Percentiles rank a stretch among this genome's conserved stretches.
Conservation (phyloP, 2,113 vertebrate genomes). For the Prionailurus viverrinus region DNA sequence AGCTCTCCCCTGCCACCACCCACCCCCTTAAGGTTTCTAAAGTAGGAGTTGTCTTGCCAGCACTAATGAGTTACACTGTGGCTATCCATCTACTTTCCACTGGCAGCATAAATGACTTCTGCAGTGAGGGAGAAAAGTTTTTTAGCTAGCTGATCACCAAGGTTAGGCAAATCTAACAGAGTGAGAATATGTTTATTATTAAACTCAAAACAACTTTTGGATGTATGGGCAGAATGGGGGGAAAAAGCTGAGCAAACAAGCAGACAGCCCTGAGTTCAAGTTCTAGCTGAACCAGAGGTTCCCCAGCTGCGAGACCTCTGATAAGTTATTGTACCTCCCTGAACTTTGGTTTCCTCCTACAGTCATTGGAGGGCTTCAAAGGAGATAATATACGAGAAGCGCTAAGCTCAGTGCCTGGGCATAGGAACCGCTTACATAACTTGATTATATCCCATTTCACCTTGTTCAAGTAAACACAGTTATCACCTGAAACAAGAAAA, state of each 20-base stretch:
- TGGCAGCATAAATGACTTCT: not conserved
- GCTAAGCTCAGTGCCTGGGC: not conserved
- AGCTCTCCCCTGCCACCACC: too few relatives aligned
- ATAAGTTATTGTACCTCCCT: too few relatives aligned
- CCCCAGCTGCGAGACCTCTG: not conserved
- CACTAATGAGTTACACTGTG: not conserved
- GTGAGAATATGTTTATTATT: not conserved
- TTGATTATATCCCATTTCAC: not conserved
- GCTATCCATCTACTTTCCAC: not conserved
- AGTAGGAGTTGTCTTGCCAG: not conserved
- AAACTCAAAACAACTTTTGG: not conserved
- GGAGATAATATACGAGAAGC: not conserved
- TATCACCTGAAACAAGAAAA: not conserved
- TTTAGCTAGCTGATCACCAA: not conserved
- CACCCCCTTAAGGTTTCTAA: not conserved
- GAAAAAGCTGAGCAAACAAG: not conserved
- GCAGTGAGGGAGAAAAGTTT: not conserved
- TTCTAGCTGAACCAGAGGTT: not conserved
- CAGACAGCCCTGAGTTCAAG: not conserved
- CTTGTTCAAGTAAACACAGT: not conserved
- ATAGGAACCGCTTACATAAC: not conserved
- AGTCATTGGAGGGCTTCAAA: not conserved
- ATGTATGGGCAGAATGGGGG: rapidly evolving
- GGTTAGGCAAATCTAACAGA: not conserved
- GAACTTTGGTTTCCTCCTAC: not conserved